These are phyloP conservation scores for Sepiola atlantica DNA, from an alignment of 2,888 invertebrate genomes.

Conservation along the genomic window DNA sequence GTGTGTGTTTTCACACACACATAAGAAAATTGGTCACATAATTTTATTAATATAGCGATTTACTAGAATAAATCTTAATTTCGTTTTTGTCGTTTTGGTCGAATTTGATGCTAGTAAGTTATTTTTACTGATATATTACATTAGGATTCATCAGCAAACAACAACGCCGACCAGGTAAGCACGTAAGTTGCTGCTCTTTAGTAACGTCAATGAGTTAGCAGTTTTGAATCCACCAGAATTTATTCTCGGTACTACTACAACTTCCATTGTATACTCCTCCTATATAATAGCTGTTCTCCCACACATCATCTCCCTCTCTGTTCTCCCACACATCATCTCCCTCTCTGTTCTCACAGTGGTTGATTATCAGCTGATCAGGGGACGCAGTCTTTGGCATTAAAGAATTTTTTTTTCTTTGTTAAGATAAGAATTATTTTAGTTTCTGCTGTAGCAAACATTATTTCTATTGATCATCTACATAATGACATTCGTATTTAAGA, in stretches of 20 bases:
- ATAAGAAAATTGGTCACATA: no score
- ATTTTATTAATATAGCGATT: no score
- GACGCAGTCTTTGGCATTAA: background rate
- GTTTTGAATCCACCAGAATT: background rate
- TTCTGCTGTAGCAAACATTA: background rate
- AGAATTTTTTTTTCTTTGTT: background rate
- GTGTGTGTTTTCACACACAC: no score
- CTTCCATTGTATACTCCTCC: background rate
- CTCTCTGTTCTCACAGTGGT: background rate
- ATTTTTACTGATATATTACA: no score
- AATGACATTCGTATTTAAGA: no score
- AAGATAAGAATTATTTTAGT: background rate
- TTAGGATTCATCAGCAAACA: no score
- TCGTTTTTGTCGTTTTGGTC: no score
- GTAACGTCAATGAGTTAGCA: background rate
- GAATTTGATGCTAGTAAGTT: no score
- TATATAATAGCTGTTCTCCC: background rate
- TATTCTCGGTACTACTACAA: background rate
- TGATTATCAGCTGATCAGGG: conserved; percentile 7
- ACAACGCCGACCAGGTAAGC: background rate
- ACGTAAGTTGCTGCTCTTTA: background rate
- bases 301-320: background rate
- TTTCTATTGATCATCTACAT: no score
- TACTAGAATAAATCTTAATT: no score
- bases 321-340: background rate